Evolutionary conservation across 2,113 vertebrate genomes (phyloP), one percentile per base, ranked within the genome.

Genomic region (Uria lomvia): DNA sequence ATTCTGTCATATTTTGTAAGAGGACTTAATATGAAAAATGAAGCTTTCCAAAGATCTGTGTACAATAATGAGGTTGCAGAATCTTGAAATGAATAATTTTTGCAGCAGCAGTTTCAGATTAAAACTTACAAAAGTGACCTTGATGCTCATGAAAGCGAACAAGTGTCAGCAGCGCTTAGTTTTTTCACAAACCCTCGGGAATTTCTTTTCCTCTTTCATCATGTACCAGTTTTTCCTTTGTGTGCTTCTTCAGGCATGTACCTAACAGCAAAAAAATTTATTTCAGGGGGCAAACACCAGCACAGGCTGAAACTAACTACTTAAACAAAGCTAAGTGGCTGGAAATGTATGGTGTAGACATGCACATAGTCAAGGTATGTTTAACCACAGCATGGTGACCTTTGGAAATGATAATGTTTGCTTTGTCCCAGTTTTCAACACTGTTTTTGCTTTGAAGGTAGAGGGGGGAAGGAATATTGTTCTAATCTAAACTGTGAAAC

Each of bases 271-370:
- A 92, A 77, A 88, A 90, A 56, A 67, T 92, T 75, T 95, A 21
- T 90, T 98, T 92, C 98, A 99, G 99, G 97, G 99, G 99, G 34
- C 99, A 99, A 97, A 99, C 98, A 52, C 99, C 99, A 67, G 98
- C 99, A 17, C 99, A 99, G 90, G 99, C 99, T 83, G 99, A 99
- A 98, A 99, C 99, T 34, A 99, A 99, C 98, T 99, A 99, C 96
- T 97, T 99, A 96, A 99, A 99, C 96, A 99, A 99, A 98, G 99
- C 99, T 91, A 99, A 99, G 97, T 99, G 99, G 99, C 97, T 99
- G 88, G 99, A 99, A 98, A 99, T 99, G 99, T 99, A 99, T 94
- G 99, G 99, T 3, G 99, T 99, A 94, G 99, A 99, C 98, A 99
- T 99, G 99, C 99, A 99, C 92, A 99, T 99, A 97, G 99, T 99